Evolutionary conservation across 2,888 invertebrate species (phyloP), one percentile per base, ranked within the genome.

Genomic region (Lepidocyrtinus sp.): DNA sequence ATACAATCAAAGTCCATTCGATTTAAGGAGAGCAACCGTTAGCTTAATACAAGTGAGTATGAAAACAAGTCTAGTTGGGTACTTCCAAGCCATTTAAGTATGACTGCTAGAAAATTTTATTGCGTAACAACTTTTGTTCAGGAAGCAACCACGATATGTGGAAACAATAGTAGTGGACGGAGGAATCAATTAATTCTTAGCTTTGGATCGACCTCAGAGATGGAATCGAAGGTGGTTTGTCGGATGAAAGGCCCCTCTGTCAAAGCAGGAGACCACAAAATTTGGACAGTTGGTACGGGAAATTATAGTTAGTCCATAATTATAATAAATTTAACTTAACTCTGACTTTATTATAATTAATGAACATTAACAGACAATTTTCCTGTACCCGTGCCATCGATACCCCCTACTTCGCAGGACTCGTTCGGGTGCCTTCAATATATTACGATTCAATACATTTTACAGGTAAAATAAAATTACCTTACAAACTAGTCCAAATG

Each of bases 161-260:
- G 76, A 24, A 71, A 71, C 45, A 77, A 71, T 21, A 77, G 69
- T 46, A 77, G 71, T 61, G 71, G 76, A 27, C 76, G 70, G 3
- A 64, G 76, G 46, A 77, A 77, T 71, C 76, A 77, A 22, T n/a
- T 77, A 65, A 77, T 77, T 65, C 71, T 77, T 17, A 77, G 71
- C 63, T 77, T 77, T 24, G 76, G 76, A 59, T 77, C 76, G 21
- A 73, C 81, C 24, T 82, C 81, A 7, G 83, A 83, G 63, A 68
- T 81, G 69, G 83, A 83, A 64, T 81, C 83, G 2, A 81, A 79
- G 61, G 83, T 83, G 15, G 83, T 83, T 1, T 83, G 83, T 73
- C 75, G 83, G 17, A 83, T 83, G 83, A 83, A 83, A 75, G 83
- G 83, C 5, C 83, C 83, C 2, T 78, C 79, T 3, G 83, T 83